Percentiles rank a stretch among this genome's conserved stretches.
phyloP scores from a whole-genome alignment of 2,888 invertebrate species.

The Eulithis prunata region DNA sequence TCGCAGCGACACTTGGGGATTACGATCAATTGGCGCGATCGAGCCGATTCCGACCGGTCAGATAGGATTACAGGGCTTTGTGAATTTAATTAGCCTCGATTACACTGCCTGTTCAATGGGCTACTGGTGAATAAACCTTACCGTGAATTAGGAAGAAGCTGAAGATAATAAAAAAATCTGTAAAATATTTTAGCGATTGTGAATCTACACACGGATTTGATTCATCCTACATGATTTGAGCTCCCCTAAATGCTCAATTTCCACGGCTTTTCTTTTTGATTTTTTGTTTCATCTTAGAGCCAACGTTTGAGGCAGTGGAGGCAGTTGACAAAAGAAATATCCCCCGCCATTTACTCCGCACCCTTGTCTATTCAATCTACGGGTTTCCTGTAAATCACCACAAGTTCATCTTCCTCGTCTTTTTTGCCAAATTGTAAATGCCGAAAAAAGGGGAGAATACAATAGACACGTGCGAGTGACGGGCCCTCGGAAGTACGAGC shows the following conservation, averaged over 20 bases:
- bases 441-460: constrained; percentile 52
- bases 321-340: constrained; percentile 31
- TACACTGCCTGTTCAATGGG: neutral
- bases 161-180: neutral
- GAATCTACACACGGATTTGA: neutral
- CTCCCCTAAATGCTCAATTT: constrained; percentile 1
- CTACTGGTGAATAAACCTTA: neutral
- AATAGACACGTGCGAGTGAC: constrained; percentile 45
- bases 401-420: constrained; percentile 35
- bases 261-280: constrained; percentile 16
- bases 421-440: constrained; percentile 54
- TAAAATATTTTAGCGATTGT: neutral
- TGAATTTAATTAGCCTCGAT: constrained; percentile 41
- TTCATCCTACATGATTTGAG: neutral
- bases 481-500: constrained; percentile 51
- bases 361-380: constrained; percentile 41
- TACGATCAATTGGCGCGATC: constrained; percentile 59
- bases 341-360: constrained; percentile 27
- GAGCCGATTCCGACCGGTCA: constrained; percentile 42
- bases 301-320: constrained; percentile 20
- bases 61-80: constrained; percentile 43
- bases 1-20: constrained; percentile 43
- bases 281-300: constrained; percentile 24
- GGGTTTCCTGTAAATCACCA: constrained; percentile 37
- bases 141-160: neutral